These are phyloP conservation scores for Crocuta crocuta DNA, from an alignment of 2,113 vertebrate genomes.

Conservation along the genomic window DNA sequence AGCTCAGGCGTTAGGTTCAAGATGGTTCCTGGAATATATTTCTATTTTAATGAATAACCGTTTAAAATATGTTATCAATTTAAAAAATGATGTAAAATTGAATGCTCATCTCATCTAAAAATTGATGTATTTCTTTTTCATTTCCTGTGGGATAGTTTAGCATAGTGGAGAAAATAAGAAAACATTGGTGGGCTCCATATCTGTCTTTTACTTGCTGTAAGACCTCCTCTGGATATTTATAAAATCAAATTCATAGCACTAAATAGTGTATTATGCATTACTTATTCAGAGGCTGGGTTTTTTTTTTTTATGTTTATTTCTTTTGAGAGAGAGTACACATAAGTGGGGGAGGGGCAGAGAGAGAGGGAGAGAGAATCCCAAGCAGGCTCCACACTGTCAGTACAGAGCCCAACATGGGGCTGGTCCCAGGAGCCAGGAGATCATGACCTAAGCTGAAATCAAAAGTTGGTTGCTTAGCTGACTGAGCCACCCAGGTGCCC, in stretches of 20 bases:
- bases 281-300: neutral
- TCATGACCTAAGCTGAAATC: too few relatives aligned
- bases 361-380: too few relatives aligned
- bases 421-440: too few relatives aligned
- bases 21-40: neutral
- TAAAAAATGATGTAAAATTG: neutral
- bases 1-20: neutral
- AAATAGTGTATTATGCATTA: neutral
- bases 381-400: too few relatives aligned
- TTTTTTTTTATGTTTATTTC: too few relatives aligned
- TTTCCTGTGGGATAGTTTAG: neutral
- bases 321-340: too few relatives aligned
- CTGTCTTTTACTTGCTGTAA: neutral
- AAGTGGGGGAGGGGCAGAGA: too few relatives aligned
- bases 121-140: neutral
- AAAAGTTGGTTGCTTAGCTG: too few relatives aligned
- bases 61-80: slow-evolving; percentile 38
- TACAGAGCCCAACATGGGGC: too few relatives aligned
- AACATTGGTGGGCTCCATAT: neutral
- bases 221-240: neutral
- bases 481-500: too few relatives aligned
- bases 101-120: slow-evolving; percentile 27
- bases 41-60: neutral
- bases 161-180: neutral
- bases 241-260: neutral